Percentiles rank a stretch among this genome's conserved stretches.
Evolutionary conservation across 2,797 vertebrate genomes (phyloP).

Genomic region (Bryconaethiops microstoma): DNA sequence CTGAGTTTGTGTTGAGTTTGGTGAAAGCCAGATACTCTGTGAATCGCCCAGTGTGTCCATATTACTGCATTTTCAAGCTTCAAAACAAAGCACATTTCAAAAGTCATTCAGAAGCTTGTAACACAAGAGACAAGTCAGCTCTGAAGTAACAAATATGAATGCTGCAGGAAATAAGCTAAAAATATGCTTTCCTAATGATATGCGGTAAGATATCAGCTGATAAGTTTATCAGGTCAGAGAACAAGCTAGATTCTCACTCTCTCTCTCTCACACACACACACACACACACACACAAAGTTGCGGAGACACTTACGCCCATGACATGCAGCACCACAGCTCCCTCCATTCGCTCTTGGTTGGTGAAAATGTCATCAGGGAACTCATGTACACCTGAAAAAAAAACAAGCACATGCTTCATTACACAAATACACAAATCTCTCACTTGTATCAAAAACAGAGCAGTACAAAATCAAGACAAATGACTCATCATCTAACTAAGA

Average conservation of each 20-base stretch:
- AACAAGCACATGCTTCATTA: constrained; percentile 23
- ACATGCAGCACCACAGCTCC: constrained; percentile 92
- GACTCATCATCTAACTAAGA: neutral
- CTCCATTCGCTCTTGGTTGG: constrained; percentile 84
- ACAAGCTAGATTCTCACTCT: too few species aligned
- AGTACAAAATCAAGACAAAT: neutral
- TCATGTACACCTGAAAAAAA: constrained; percentile 87
- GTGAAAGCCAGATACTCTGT: too few species aligned
- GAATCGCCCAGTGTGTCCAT: too few species aligned
- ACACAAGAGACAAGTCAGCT: neutral
- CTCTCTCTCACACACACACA: neutral
- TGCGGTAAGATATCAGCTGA: neutral
- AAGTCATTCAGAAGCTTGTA: neutral
- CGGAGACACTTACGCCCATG: constrained; percentile 86
- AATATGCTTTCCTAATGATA: neutral
- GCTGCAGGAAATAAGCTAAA: neutral
- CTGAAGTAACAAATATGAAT: neutral
- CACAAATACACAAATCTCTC: neutral
- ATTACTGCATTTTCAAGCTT: too few species aligned
- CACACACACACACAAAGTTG: neutral
- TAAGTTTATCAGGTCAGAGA: too few species aligned
- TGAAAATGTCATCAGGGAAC: constrained; percentile 93
- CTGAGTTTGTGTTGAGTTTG: too few species aligned
- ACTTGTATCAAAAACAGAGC: neutral
- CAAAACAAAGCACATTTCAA: neutral